Percentiles rank a stretch among this genome's conserved stretches.
phyloP scores from a whole-genome alignment of 2,888 invertebrate species.

The Ypsolopha scabrella region DNA sequence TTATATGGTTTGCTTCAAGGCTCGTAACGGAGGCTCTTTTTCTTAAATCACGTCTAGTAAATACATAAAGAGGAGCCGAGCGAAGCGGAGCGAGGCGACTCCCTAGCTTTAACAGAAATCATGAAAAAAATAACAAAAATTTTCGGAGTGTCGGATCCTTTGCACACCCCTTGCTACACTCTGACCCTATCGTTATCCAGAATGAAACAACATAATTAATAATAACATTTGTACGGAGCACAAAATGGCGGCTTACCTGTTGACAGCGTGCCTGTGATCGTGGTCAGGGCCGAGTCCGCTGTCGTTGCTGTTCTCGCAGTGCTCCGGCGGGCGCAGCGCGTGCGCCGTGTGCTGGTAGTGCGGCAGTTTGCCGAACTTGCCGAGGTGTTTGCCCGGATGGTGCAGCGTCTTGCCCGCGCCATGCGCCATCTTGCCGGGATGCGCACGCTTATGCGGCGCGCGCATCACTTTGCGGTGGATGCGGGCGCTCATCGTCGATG shows the following conservation, averaged over 20 bases:
- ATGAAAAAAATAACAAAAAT: no score
- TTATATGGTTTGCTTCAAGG: no score
- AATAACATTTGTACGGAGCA: neutral
- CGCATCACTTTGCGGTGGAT: slow-evolving; percentile 77
- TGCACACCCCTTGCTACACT: no score
- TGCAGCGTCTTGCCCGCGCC: slow-evolving; percentile 50
- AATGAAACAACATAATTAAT: neutral
- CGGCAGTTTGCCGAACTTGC: slow-evolving; percentile 50
- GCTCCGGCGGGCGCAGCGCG: slow-evolving; percentile 60
- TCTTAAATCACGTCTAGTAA: no score
- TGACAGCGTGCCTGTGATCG: slow-evolving; percentile 68
- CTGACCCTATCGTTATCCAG: no score
- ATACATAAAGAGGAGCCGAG: no score
- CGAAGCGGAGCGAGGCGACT: no score
- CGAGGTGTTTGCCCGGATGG: slow-evolving; percentile 41
- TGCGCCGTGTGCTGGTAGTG: slow-evolving; percentile 57
- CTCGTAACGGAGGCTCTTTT: no score
- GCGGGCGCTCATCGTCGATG: slow-evolving; percentile 74
- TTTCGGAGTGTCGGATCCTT: no score
- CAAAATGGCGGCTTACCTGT: slow-evolving; percentile 38
- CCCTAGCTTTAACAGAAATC: no score
- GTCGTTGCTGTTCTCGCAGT: slow-evolving; percentile 90
- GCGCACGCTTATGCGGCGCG: slow-evolving; percentile 72
- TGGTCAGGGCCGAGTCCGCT: slow-evolving; percentile 89
- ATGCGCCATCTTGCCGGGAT: slow-evolving; percentile 36